phyloP scores from a whole-genome alignment of 2,888 invertebrate species.

The Axea sp. region DNA sequence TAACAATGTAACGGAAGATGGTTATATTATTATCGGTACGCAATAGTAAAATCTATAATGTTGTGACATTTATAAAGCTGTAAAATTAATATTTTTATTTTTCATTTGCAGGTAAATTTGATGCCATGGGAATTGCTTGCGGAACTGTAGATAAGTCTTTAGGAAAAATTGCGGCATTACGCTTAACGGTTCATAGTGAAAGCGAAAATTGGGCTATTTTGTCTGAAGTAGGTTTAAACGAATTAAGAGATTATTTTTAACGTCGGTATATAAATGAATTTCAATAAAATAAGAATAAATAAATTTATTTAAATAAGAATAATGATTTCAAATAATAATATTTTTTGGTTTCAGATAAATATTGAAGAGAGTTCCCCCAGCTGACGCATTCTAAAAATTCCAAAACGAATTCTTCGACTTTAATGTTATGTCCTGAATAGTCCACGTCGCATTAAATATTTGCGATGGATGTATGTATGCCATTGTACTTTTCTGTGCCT shows the following conservation, averaged over 20 bases:
- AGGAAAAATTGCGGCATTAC: conserved; percentile 85
- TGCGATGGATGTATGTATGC: conserved; percentile 31
- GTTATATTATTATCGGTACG: conserved; percentile 86
- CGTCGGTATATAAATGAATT: no score
- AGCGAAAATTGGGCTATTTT: conserved; percentile 94
- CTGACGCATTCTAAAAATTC: conserved; percentile 70
- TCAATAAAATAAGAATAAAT: no score
- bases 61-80: no score
- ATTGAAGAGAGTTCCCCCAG: conserved; percentile 77
- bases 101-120: conserved; percentile 83
- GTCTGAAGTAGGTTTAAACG: conserved; percentile 88
- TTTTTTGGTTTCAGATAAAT: conserved; percentile 73
- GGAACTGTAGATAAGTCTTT: conserved; percentile 84
- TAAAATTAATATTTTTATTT: no score
- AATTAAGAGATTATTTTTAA: no score
- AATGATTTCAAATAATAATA: conserved; percentile 20
- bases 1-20: conserved; percentile 84
- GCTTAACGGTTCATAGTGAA: conserved; percentile 89
- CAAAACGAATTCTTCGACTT: conserved; percentile 36
- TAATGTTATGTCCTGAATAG: conserved; percentile 49
- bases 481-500: conserved; percentile 59
- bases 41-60: no score
- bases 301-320: no score
- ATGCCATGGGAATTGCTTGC: conserved; percentile 89
- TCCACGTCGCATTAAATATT: conserved; percentile 43